Base-by-base conservation (phyloP, 2,113 vertebrate species). In the Osmerus eperlanus region DNA sequence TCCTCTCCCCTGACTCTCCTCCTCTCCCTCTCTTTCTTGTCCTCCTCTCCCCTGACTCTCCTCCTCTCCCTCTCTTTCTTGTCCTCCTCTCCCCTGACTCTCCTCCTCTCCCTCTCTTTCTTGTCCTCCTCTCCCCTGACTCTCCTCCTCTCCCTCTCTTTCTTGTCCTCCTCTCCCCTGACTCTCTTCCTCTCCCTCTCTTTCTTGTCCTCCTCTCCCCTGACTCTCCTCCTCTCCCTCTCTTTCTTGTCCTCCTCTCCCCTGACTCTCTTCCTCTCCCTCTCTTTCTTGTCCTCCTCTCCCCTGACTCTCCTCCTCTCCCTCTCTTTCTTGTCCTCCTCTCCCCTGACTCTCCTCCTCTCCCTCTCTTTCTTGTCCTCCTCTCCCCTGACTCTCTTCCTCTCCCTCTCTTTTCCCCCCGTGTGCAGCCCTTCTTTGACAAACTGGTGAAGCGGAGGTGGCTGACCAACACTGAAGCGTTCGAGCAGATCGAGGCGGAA, bases 361-460 rank as follows among this genome's bases (percentile, higher is more conserved):
- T 23, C 71, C n/a, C 62, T 16, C 47, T 3, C 18, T 8, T 36
- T 53, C 25, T 14, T 1, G 7, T 18, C 52, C 55, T 14, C 54
- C 52, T 68, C 54, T 68, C 53, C 16, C 25, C 21, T 23, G 21
- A 23, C 21, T 23, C 21, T 23, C 14, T 16, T 4, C 53, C n/a
- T 8, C 0, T 62, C 14, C 28, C 36, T 8, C 53, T 29, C 41
- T 13, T 28, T 66, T 67, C 21, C 21, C 18, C 1, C n/a, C n/a
- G 21, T 65, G 18, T 51, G 19, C 82, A 96, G 94, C 94, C 93
- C 0, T 87, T 92, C 76, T 96, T 95, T 16, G 90, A 90, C 67
- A 95, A 94, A 4, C 89, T 98, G 83, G 94, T 97, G 89, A 94
- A 94, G 81, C 87, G 92, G 73, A 95, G 94, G 79, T 98, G 96